Evolutionary conservation across 2,888 invertebrate species (phyloP).

Genomic region (Mechanitis mazaeus): DNA sequence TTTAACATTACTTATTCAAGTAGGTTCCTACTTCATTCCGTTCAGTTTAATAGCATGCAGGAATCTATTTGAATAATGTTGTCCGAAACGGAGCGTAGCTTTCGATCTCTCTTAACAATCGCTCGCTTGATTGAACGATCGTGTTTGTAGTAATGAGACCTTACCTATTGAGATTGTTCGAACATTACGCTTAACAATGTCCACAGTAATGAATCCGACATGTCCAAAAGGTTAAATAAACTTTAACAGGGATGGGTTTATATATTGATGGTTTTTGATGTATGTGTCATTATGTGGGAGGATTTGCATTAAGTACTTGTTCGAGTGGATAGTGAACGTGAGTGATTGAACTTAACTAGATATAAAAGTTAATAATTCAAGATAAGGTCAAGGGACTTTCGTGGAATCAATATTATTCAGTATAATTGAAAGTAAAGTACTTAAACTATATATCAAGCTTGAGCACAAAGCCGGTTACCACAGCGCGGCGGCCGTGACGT

Average conservation of each 20-base stretch:
- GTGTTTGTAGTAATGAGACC: slow-evolving; percentile 58
- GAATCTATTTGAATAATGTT: slow-evolving; percentile 41
- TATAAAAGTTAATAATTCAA: slow-evolving; percentile 4
- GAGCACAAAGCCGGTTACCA: slow-evolving; percentile 56
- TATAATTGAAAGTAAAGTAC: slow-evolving; percentile 42
- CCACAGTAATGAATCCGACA: slow-evolving; percentile 37
- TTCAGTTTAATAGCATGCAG: slow-evolving; percentile 35
- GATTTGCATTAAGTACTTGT: slow-evolving; percentile 2
- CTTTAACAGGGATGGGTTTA: slow-evolving; percentile 39
- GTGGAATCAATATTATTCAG: slow-evolving; percentile 16
- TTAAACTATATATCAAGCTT: slow-evolving; percentile 45
- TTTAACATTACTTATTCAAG: neutral
- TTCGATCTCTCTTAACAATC: slow-evolving; percentile 60
- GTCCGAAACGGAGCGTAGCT: slow-evolving; percentile 58
- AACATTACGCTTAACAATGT: slow-evolving; percentile 39
- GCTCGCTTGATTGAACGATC: slow-evolving; percentile 54
- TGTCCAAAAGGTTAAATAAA: slow-evolving; percentile 37
- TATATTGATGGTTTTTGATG: slow-evolving; percentile 29
- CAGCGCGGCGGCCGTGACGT: slow-evolving; percentile 65
- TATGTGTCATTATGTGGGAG: slow-evolving; percentile 1
- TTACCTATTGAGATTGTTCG: slow-evolving; percentile 46
- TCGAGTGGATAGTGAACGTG: neutral
- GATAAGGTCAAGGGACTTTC: neutral
- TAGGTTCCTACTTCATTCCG: slow-evolving; percentile 15
- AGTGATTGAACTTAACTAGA: neutral